Evolutionary conservation across 2,797 vertebrate species (phyloP), one percentile per base, ranked within the genome.

Genomic region (Salmo trutta): DNA sequence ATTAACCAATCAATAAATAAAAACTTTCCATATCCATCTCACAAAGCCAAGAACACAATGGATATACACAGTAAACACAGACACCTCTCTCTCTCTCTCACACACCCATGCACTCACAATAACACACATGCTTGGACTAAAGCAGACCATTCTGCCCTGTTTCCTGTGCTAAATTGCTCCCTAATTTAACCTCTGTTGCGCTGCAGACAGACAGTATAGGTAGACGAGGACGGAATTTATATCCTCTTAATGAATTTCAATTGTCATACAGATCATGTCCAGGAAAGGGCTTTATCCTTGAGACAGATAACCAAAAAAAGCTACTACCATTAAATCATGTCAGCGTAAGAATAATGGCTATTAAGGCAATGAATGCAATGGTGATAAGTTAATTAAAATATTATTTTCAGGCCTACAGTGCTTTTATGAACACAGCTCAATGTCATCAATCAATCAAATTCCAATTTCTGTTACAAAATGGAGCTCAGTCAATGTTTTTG

Each of bases 61-160:
- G 15, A 52, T 52, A 52, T 52, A 10, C 51, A 15, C 33, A 33
- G 33, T 33, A 33, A 4, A 33, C 33, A 33, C 4, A 33, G 4
- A 33, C 0, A 4, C 0, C 5, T 6, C 33, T 7, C 33, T 6
- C 33, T 6, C 33, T 7, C 36, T 79, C 56, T 79, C 76, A 77
- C 74, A 73, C 79, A 83, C 84, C 81, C 73, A 88, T 84, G 87
- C 85, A 87, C 75, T 71, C 72, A 64, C 70, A 51, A 80, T 81
- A 53, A 31, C 31, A 31, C 31, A 31, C 31, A 31, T 31, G 31
- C 31, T 54, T 15, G 1, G 31, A 31, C 52, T 54, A 54, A 14
- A 15, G 52, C 10, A 54, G 52, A 54, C 14, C 52, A 54, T 72
- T 41, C 53, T 69, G 31, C 4, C 31, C 31, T 31, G 29, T 74